These are phyloP conservation scores for Garrulus glandarius DNA, from an alignment of 2,797 vertebrate species.

Conservation along the genomic window DNA sequence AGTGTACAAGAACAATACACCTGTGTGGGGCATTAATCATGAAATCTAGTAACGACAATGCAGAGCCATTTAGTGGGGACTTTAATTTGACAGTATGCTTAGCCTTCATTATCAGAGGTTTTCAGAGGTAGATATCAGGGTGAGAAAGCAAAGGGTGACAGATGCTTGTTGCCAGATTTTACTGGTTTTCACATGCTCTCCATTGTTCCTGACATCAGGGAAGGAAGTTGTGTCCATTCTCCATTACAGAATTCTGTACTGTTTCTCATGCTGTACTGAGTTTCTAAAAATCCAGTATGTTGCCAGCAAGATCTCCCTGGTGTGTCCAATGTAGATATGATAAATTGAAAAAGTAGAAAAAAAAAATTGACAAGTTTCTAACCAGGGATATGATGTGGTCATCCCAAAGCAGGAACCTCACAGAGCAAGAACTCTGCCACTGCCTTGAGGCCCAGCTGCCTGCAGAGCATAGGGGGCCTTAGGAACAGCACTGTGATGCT, in stretches of 20 bases:
- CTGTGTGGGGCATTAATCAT: not conserved
- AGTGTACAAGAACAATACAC: not conserved
- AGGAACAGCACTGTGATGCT: constrained; percentile 7
- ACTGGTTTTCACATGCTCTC: not conserved
- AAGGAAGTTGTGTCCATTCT: not conserved
- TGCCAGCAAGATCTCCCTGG: not conserved
- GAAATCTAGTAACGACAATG: not conserved
- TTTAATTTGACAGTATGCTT: not conserved
- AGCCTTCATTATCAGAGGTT: not conserved
- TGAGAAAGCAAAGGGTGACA: not conserved
- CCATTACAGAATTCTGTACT: not conserved
- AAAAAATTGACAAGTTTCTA: not conserved
- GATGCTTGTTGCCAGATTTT: not conserved
- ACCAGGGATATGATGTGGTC: not conserved
- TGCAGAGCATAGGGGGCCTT: not conserved
- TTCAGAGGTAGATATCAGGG: not conserved
- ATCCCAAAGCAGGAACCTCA: not conserved
- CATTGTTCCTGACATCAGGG: not conserved
- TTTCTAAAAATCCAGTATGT: not conserved
- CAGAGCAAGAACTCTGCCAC: not conserved
- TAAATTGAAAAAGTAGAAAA: not conserved
- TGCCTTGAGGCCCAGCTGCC: not conserved
- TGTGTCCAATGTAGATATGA: not conserved
- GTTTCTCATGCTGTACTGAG: not conserved
- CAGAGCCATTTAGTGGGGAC: not conserved